Percentiles rank a stretch among this genome's conserved stretches.
phyloP scores from a whole-genome alignment of 92 coral and sea anemone species.

The Palythoa grandis region DNA sequence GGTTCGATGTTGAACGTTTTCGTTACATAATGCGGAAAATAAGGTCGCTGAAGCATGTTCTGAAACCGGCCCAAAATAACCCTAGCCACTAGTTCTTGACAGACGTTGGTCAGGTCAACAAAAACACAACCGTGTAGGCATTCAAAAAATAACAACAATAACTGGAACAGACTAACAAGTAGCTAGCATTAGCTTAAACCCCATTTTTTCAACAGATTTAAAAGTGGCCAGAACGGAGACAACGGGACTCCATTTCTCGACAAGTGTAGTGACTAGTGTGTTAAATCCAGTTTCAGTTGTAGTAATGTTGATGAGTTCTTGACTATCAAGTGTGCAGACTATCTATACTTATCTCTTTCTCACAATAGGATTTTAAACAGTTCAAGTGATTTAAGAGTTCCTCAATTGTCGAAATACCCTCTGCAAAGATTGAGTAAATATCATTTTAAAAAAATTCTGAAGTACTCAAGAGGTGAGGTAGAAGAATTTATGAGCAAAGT shows the following conservation, averaged over 20 bases:
- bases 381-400: background rate
- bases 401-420: background rate
- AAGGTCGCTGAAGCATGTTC: conserved; percentile 9
- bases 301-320: background rate
- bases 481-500: too few species aligned
- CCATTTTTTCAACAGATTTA: background rate
- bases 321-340: conserved; percentile 1
- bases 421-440: background rate
- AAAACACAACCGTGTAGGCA: background rate
- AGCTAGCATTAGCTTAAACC: background rate
- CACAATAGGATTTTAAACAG: background rate
- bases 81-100: background rate
- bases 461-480: too few species aligned
- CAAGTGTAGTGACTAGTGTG: background rate
- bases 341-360: background rate
- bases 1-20: too few species aligned
- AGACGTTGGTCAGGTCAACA: background rate
- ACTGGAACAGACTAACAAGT: background rate
- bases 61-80: background rate
- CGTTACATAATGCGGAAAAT: background rate
- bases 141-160: background rate
- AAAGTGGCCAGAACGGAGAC: background rate
- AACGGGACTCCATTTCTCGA: background rate
- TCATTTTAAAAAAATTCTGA: too few species aligned
- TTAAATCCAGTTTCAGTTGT: background rate